Percentiles rank a stretch among this genome's conserved stretches.
Conservation (phyloP, 2,113 vertebrate species). For the Corythoichthys haematopterus region DNA sequence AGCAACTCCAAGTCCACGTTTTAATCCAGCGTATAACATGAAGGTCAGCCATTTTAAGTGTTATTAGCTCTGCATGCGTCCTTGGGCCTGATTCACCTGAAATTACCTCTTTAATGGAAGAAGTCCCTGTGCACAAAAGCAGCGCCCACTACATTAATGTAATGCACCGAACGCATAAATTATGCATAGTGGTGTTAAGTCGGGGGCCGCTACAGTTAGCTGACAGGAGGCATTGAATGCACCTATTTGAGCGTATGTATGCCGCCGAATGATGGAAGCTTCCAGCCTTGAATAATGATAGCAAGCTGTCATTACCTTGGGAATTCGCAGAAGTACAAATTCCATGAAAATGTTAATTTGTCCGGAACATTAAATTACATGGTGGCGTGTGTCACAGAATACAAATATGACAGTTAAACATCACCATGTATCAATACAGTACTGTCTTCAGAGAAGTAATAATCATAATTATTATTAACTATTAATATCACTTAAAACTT, state of each 20-base stretch:
- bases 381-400: not conserved
- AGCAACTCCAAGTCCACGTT: not conserved
- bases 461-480: too few relatives aligned
- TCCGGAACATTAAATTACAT: not conserved
- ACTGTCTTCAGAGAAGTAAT: too few relatives aligned
- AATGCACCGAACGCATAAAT: slow-evolving; percentile 7
- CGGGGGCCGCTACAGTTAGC: not conserved
- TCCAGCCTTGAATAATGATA: slow-evolving; percentile 25
- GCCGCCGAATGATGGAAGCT: slow-evolving; percentile 1
- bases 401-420: not conserved
- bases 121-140: not conserved
- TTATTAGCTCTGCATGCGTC: not conserved
- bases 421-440: not conserved
- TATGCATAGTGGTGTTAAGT: not conserved
- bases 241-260: slow-evolving; percentile 6
- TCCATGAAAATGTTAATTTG: slow-evolving; percentile 9
- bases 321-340: slow-evolving; percentile 8
- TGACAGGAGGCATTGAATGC: not conserved
- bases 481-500: too few relatives aligned
- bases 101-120: slow-evolving; percentile 4
- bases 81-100: slow-evolving; percentile 16
- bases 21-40: not conserved
- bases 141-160: slow-evolving; percentile 3
- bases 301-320: slow-evolving; percentile 12
- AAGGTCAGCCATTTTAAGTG: slow-evolving; percentile 14